phyloP scores from a whole-genome alignment of 2,797 vertebrate species.

The Tadarida brasiliensis region DNA sequence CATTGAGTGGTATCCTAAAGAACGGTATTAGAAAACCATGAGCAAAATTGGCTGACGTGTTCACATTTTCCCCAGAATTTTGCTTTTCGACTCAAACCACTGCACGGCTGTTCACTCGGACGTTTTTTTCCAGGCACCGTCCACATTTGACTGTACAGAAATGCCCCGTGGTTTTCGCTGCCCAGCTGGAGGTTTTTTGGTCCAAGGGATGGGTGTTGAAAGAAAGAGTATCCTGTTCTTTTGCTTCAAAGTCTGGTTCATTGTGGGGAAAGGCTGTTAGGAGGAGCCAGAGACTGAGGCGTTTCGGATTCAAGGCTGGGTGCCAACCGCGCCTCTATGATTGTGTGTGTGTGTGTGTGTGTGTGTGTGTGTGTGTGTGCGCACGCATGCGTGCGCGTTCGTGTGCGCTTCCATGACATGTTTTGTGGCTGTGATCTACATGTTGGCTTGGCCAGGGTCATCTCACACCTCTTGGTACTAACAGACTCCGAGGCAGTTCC shows the following conservation, averaged over 20 bases:
- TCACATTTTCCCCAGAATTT: rapidly evolving
- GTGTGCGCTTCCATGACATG: too few species aligned
- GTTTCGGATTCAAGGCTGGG: rapidly evolving
- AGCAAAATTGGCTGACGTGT: not conserved
- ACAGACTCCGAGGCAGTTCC: rapidly evolving
- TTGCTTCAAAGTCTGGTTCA: rapidly evolving
- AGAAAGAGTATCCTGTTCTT: not conserved
- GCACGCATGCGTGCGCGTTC: too few species aligned
- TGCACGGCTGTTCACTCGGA: rapidly evolving
- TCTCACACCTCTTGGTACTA: not conserved
- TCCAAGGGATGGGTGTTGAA: not conserved
- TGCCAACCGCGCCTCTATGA: rapidly evolving
- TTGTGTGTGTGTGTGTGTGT: rapidly evolving
- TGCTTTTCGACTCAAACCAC: not conserved
- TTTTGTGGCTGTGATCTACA: not conserved
- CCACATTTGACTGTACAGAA: rapidly evolving
- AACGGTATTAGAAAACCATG: not conserved
- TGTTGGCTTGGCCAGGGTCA: too few species aligned
- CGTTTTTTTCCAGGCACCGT: rapidly evolving
- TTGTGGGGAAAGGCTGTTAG: rapidly evolving
- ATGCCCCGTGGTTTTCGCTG: rapidly evolving
- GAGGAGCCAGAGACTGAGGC: not conserved
- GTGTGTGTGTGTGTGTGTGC: too few species aligned
- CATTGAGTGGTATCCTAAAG: too few species aligned
- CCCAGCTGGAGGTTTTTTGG: not conserved